Conservation (phyloP, 53 echinoderm and acorn worm species). For the Antedon mediterranea region DNA sequence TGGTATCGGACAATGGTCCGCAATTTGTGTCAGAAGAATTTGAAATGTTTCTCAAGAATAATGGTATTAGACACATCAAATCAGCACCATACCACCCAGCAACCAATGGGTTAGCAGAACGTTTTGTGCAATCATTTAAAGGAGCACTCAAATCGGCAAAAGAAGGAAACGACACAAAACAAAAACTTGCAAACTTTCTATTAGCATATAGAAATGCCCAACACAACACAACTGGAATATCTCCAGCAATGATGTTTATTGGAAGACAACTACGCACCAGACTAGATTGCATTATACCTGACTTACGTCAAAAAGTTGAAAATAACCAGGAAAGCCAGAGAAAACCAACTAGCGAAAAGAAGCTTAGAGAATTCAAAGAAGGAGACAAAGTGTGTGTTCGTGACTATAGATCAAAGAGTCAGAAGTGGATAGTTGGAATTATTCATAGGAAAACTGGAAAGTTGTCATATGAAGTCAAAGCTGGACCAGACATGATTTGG, state of each 20-base stretch:
- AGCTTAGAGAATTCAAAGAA: constrained; percentile 1
- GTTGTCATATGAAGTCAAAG: constrained; percentile 19
- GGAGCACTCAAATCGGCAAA: background rate
- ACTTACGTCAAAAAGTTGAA: background rate
- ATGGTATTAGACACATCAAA: background rate
- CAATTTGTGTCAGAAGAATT: constrained; percentile 1
- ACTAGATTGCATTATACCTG: background rate
- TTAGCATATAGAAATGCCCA: background rate
- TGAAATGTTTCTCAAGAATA: background rate
- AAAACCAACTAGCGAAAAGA: background rate
- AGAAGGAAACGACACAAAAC: background rate
- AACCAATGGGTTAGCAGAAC: background rate
- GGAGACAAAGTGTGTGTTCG: constrained; percentile 14
- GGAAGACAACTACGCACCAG: background rate
- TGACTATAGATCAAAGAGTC: constrained; percentile 2
- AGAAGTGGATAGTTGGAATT: constrained; percentile 23
- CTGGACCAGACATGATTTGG: constrained; percentile 19
- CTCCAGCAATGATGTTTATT: background rate
- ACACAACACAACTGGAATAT: background rate
- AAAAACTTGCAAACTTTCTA: background rate
- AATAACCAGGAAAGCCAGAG: constrained; percentile 5
- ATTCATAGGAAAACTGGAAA: constrained; percentile 16
- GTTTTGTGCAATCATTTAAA: constrained; percentile 1
- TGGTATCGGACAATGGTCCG: background rate
- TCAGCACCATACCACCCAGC: constrained; percentile 1